Base-by-base conservation (phyloP, 2,797 vertebrate genomes). In the Mormyrops attenuatus region DNA sequence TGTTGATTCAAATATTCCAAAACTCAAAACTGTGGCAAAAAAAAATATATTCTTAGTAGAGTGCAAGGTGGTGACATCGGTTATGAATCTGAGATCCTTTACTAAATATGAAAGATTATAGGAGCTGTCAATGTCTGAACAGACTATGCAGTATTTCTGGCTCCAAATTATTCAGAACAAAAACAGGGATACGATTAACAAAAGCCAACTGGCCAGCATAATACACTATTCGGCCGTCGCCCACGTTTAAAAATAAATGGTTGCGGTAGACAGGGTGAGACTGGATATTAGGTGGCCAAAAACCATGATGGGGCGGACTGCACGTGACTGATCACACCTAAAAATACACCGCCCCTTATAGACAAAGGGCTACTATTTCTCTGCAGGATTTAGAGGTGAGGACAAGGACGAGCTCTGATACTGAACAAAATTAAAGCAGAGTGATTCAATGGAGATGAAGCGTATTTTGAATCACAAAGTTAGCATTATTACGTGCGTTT, bases 351-450 rank as follows among this genome's bases (percentile, higher is more conserved):
- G 41, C 30, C n/a, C 49, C 13, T 47, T 34, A 86, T 86, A 41
- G 52, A 90, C 77, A 52, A 60, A 22, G 84, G 41, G 34, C 86
- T 90, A 77, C 73, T 82, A 88, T 90, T 82, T 88, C 69, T 44
- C 49, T 15, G 50, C 85, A 87, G 26, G 52, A 89, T 44, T 55
- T 87, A 53, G 60, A 87, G 63, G 84, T 77, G 84, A 89, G 85
- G 49, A 53, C 34, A 87, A 87, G 88, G 85, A 66, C 49, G 38
- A 34, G 20, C 3, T 52, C 82, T 52, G 82, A 85, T 85, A 50
- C 82, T 26, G 49, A 49, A 13, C 69, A 38, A 50, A 49, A 85
- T 52, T 85, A 52, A 52, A 47, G 41, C 77, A 73, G 63, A 41
- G 77, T 84, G 41, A 8, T 22, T 26, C n/a, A 85, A 13, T 50